Evolutionary conservation across 2,113 vertebrate genomes (phyloP).

Genomic region (Ciconia boyciana): DNA sequence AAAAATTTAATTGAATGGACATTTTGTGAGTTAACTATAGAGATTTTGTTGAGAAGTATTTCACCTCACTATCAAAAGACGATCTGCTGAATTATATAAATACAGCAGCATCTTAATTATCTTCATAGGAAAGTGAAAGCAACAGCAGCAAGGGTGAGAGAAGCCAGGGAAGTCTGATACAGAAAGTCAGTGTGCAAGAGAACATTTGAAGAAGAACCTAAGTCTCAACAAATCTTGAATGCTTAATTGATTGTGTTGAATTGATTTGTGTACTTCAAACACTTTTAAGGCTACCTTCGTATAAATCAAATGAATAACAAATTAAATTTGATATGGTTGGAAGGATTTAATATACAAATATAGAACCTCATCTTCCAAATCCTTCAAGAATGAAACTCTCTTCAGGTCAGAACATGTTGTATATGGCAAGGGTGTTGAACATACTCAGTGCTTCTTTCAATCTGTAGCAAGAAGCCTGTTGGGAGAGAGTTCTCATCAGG

Average conservation of each 20-base stretch:
- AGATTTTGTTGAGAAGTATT: background rate
- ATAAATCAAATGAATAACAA: background rate
- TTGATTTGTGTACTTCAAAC: background rate
- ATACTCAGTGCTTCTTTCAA: background rate
- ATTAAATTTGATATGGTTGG: background rate
- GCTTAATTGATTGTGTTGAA: background rate
- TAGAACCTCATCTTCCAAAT: background rate
- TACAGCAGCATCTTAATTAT: background rate
- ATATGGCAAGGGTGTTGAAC: background rate
- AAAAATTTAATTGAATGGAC: background rate
- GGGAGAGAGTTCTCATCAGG: background rate
- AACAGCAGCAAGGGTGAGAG: background rate
- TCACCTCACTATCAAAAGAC: background rate
- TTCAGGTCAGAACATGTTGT: background rate
- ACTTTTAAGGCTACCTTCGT: background rate
- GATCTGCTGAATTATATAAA: background rate
- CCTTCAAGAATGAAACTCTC: background rate
- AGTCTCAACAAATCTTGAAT: background rate
- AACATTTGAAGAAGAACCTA: background rate
- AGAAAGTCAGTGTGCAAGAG: background rate
- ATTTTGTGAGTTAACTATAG: background rate
- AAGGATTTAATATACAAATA: background rate
- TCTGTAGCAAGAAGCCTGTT: background rate
- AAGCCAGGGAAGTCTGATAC: background rate
- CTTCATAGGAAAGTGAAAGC: background rate